These are phyloP conservation scores for Cynodonichthys magdalenae DNA, from an alignment of 2,797 vertebrate genomes.

Conservation along the genomic window DNA sequence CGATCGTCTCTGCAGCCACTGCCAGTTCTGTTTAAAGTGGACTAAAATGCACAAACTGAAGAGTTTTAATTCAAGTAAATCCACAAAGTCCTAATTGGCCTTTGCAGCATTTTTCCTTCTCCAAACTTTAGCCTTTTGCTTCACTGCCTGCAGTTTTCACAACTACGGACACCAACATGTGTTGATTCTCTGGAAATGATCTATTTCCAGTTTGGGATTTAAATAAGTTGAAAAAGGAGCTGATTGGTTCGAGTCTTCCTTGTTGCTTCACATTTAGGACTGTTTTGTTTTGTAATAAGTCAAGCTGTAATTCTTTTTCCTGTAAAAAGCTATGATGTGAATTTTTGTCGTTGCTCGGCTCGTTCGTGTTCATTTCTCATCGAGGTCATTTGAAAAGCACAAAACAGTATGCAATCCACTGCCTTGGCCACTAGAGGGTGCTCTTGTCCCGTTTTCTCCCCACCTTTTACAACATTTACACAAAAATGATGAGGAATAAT, in stretches of 20 bases:
- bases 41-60: slow-evolving; percentile 28
- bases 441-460: slow-evolving; percentile 45
- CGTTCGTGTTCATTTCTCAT: slow-evolving; percentile 8
- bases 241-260: slow-evolving; percentile 35
- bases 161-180: slow-evolving; percentile 20
- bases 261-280: slow-evolving; percentile 14
- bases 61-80: slow-evolving; percentile 8
- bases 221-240: background rate
- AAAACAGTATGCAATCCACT: slow-evolving; percentile 72
- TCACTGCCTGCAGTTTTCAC: slow-evolving; percentile 29
- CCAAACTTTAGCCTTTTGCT: slow-evolving; percentile 15
- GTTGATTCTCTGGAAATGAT: slow-evolving; percentile 9
- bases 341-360: background rate
- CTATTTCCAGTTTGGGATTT: background rate
- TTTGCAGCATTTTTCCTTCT: background rate
- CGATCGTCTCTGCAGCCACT: slow-evolving; percentile 58
- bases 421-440: slow-evolving; percentile 71
- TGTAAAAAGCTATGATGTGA: slow-evolving; percentile 28
- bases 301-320: slow-evolving; percentile 3
- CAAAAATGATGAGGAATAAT: slow-evolving; percentile 15
- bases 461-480: background rate
- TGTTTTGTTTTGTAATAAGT: slow-evolving; percentile 34
- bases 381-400: slow-evolving; percentile 61
- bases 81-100: slow-evolving; percentile 25
- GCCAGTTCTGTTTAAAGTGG: slow-evolving; percentile 46